Base-by-base conservation (phyloP, 2,797 vertebrate genomes). In the Pelodytes ibericus region DNA sequence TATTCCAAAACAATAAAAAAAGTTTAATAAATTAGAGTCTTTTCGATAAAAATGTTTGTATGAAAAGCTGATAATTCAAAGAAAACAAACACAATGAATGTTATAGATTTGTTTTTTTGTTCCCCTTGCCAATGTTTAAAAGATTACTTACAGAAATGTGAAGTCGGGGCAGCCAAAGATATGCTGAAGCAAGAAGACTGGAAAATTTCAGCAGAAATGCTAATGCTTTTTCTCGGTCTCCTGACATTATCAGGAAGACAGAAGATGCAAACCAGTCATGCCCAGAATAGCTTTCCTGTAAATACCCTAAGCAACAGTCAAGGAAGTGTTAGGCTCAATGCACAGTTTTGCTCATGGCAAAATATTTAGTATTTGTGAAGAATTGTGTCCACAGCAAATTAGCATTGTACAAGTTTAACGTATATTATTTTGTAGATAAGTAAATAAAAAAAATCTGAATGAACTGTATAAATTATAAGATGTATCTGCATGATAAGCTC, bases 211-310 rank as follows among this genome's bases (percentile, higher is more conserved):
- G 92, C 13, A 99, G 89, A 80, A 97, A 87, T 0, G 0, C 74
- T 44, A 96, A 83, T 10, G 95, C 93, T 60, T 88, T 91, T 30
- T 92, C 86, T 58, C 20, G 15, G 4, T 96, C 87, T 20, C 96
- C 96, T 0, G 88, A 82, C 95, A 95, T 94, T 51, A 98, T 83
- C 79, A 99, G 88, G 87, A 98, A 99, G 10, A 96, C 80, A 2
- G 95, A 96, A 80, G 93, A 94, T 0, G 85, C 88, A 89, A 99
- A 93, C 97, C 96, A 98, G 86, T 99, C 97, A 4, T 96, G 89
- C 80, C 94, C 94, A n/a, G 90, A 71, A 61, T 86, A 95, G 62
- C 2, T 79, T 0, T 87, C 89, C 80, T 85, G 93, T 78, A 93
- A 88, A 84, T 88, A 89, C 81, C 84, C 94, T 3, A 2, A 31